A percentile compares a stretch with the other conserved stretches of the same genome.
phyloP scores from a whole-genome alignment of 2,113 vertebrate species.

The Hyperoodon ampullatus region DNA sequence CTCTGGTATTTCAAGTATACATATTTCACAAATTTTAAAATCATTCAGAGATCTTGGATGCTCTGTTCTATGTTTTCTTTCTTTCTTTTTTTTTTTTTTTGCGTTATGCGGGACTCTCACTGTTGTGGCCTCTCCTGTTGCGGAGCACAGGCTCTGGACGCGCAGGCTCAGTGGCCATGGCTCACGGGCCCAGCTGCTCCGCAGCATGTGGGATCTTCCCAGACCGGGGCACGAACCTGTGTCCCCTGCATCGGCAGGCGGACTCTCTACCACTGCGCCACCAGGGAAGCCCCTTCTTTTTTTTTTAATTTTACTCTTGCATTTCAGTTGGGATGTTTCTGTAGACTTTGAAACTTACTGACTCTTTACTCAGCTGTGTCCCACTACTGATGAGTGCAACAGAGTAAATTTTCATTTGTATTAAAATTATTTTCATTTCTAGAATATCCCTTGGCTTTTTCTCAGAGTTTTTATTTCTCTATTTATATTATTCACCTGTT shows the following conservation, averaged over 20 bases:
- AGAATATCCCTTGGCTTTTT: not conserved
- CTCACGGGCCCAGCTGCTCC: no score
- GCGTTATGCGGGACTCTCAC: no score
- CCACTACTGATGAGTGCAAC: not conserved
- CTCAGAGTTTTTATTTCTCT: not conserved
- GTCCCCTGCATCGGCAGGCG: no score
- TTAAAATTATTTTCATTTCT: not conserved
- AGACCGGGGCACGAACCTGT: no score
- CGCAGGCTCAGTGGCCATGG: no score
- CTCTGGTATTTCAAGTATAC: not conserved
- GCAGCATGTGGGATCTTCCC: no score
- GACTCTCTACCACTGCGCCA: no score
- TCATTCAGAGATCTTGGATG: not conserved
- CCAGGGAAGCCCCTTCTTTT: no score
- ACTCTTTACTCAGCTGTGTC: not conserved
- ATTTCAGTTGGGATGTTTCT: not conserved
- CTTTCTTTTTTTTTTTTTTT: not conserved
- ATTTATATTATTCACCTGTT: not conserved
- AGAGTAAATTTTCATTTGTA: not conserved
- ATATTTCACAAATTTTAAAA: not conserved
- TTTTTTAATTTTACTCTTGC: not conserved
- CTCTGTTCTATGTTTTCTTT: not conserved
- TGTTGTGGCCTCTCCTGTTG: no score
- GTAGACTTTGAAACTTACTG: not conserved
- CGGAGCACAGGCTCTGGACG: no score